Base-by-base conservation (phyloP, 2,888 invertebrate species). In the Deilephila elpenor region DNA sequence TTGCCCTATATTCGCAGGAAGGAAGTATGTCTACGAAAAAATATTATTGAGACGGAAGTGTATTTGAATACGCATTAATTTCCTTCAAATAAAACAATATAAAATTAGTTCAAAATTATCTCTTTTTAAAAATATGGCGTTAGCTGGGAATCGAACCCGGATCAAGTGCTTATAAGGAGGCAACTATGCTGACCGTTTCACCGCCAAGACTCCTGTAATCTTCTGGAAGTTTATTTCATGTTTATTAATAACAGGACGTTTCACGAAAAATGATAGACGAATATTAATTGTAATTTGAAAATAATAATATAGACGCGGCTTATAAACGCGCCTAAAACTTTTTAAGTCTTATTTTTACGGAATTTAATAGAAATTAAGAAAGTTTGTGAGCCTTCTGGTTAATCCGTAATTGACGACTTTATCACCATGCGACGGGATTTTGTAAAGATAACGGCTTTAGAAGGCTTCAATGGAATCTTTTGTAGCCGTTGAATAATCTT, bases 141-240 rank as follows among this genome's bases (percentile, higher is more conserved):
- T 84, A 94, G 94, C 95, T 95, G 95, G 93, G 94, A 95, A 95
- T 95, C 94, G 95, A 95, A 95, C 95, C 93, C 95, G 94, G 95
- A 95, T 95, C 95, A 95, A 95, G 94, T 95, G 95, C 94, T 95
- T 95, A 95, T 94, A 95, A 95, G 94, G 94, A 95, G 94, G 94
- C 95, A 95, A 95, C 95, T 95, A 95, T 95, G 95, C 95, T 95
- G 93, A 95, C 95, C 95, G 95, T 95, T 95, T 95, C 95, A 95
- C 95, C 94, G 95, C 95, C 95, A 89, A 92, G 95, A 95, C 95
- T 88, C 44, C 11, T 44, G 3, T 11, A 44, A 44, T 1, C 11
- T 1, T 44, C 11, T 11, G 3, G 44, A 44, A 44, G 11, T 37
- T 6, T 7, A 44, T 44, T 11, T 14, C 44, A 44, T 44, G 11